A percentile compares a stretch with the other conserved stretches of the same genome.
phyloP scores from a whole-genome alignment of 1,140 invertebrate species.

The Heliconius eleuchia region DNA sequence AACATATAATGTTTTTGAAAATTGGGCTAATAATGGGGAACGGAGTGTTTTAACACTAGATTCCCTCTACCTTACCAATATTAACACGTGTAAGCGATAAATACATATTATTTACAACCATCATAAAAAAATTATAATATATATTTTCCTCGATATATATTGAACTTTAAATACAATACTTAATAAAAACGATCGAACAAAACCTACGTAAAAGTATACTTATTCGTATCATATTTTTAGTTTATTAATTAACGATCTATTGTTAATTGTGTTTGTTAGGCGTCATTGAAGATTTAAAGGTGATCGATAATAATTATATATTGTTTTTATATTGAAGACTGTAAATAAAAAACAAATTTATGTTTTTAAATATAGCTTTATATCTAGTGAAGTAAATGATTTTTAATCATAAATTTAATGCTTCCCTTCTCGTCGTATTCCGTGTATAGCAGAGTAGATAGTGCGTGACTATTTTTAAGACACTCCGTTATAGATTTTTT shows the following conservation, averaged over 20 bases:
- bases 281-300: neutral
- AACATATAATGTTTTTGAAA: no score
- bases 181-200: neutral
- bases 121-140: neutral
- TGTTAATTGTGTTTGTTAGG: neutral
- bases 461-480: no score
- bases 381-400: no score
- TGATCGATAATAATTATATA: neutral
- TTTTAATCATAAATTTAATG: no score
- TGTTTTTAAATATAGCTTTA: no score
- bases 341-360: neutral
- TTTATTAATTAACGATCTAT: conserved; percentile 1
- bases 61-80: no score
- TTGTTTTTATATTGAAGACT: neutral
- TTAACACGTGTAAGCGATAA: neutral
- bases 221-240: neutral
- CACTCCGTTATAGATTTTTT: no score
- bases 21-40: no score
- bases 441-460: no score
- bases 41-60: no score
- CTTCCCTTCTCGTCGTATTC: no score
- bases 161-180: neutral
- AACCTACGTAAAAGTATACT: neutral
- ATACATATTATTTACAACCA: neutral
- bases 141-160: neutral